Conservation (phyloP, 2,888 invertebrate species). For the Pasiphila rectangulata region DNA sequence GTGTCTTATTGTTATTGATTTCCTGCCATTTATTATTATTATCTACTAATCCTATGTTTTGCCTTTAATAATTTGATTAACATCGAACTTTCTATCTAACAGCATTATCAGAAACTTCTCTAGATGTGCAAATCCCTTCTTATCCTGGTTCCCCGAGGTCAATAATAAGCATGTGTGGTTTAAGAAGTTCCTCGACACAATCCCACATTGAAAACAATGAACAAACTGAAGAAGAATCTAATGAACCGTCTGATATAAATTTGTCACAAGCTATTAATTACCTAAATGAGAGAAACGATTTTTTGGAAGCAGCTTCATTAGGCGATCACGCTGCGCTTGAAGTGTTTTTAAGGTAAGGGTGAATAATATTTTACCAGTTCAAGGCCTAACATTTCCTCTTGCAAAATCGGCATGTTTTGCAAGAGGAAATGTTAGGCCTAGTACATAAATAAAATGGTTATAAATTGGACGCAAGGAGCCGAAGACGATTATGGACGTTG, state of each 20-base stretch:
- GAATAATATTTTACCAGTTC: neutral
- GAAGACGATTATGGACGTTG: too few relatives aligned
- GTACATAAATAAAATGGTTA: too few relatives aligned
- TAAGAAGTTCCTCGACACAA: constrained; percentile 24
- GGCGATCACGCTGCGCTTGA: constrained; percentile 48
- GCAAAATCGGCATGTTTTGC: too few relatives aligned
- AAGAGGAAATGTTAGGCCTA: too few relatives aligned
- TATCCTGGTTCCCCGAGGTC: constrained; percentile 49
- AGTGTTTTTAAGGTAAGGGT: constrained; percentile 47
- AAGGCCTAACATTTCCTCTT: too few relatives aligned
- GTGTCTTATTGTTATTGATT: too few relatives aligned
- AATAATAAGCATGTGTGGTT: constrained; percentile 19
- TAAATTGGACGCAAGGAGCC: too few relatives aligned
- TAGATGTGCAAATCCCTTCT: constrained; percentile 52
- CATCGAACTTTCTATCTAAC: constrained; percentile 25
- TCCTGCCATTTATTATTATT: too few relatives aligned
- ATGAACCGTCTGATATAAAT: too few relatives aligned
- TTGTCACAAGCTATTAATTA: constrained; percentile 48
- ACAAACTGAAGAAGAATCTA: too few relatives aligned
- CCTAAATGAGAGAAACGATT: constrained; percentile 52
- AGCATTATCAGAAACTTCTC: constrained; percentile 52
- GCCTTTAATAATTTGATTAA: neutral
- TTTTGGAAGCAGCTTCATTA: constrained; percentile 59
- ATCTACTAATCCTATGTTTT: too few relatives aligned
- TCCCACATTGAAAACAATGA: too few relatives aligned